Evolutionary conservation across 2,113 vertebrate species (phyloP).

Genomic region (pig (Sus scrofa)): T2T-Sscrofa CM000830.6:28976001-28976500

Average conservation of each 20-base stretch:
- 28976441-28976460: conserved; percentile 39
- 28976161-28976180: background rate
- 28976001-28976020: background rate
- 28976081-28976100: background rate
- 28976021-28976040: background rate
- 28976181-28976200: background rate
- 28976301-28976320: background rate
- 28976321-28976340: background rate
- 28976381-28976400: background rate
- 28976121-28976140: background rate
- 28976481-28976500: background rate
- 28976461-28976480: conserved; percentile 47
- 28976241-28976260: background rate
- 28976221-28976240: background rate
- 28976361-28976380: background rate
- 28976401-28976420: background rate
- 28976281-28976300: background rate
- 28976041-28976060: background rate
- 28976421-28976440: background rate
- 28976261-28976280: background rate
- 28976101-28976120: background rate
- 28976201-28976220: background rate
- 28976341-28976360: background rate
- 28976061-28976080: background rate
- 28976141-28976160: background rate